phyloP scores from a whole-genome alignment of 2,113 vertebrate species.

The Spea bombifrons region DNA sequence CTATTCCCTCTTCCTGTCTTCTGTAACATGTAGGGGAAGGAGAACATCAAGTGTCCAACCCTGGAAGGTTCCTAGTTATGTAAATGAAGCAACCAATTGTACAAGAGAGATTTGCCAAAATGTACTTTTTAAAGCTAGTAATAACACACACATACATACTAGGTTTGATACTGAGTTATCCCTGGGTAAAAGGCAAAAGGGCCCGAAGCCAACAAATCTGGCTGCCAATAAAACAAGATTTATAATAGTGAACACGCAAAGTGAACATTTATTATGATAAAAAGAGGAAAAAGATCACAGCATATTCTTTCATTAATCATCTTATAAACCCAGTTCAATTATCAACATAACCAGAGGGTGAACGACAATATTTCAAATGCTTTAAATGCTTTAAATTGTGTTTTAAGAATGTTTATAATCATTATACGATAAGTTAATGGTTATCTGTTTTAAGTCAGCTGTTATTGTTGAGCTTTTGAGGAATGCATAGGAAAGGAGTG shows the following conservation, averaged over 20 bases:
- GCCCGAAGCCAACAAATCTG: not conserved
- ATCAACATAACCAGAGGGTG: constrained; percentile 17
- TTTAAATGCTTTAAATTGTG: constrained; percentile 31
- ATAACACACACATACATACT: not conserved
- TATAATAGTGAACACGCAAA: not conserved
- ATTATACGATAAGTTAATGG: constrained; percentile 29
- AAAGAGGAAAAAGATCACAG: not conserved
- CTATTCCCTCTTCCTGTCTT: no score
- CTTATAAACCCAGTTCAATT: constrained; percentile 9
- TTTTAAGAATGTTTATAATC: constrained; percentile 32
- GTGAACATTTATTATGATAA: not conserved
- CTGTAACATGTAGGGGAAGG: no score
- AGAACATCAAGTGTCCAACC: no score
- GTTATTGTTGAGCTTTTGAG: constrained; percentile 13
- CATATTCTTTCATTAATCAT: constrained; percentile 23
- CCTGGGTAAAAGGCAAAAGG: not conserved
- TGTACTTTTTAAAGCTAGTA: no score
- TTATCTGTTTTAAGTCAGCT: constrained; percentile 25
- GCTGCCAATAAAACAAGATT: not conserved
- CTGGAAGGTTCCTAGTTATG: no score
- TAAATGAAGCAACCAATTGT: no score
- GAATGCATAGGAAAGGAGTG: constrained; percentile 6
- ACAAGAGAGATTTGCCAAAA: no score
- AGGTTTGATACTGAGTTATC: not conserved
- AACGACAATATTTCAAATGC: constrained; percentile 24